Base-by-base conservation (phyloP, 2,888 invertebrate genomes). In the Cephus rjabovi region DNA sequence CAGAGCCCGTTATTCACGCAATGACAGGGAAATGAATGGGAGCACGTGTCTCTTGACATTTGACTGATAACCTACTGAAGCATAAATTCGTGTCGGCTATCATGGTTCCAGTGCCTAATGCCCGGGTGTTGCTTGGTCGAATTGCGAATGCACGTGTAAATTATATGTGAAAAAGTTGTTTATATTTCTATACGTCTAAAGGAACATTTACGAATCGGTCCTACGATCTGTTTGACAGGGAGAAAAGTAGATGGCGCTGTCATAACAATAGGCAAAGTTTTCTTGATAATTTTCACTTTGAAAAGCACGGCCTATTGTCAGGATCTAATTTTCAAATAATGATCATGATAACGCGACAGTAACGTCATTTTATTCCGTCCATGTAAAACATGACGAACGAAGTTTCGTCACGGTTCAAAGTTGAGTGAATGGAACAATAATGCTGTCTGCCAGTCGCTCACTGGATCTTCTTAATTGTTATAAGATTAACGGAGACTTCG, bases 1-100 rank as follows among this genome's bases (percentile, higher is more conserved):
- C 87, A 88, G 89, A 89, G 86, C 86, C 85, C 88, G 89, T 91
- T 91, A 89, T 89, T 90, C 90, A 88, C 88, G 91, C 91, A 90
- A 90, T 87, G 91, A 92, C 91, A 90, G 90, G 87, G 83, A 88
- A 87, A 88, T 88, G 88, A 90, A 90, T 90, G 87, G 88, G 83
- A 84, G 83, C 91, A 89, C 90, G 89, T 90, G 90, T 86, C 82
- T 81, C 78, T 74, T 84, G 85, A 86, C 88, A 84, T 89, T 90
- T 89, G 90, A 90, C 88, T 85, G 89, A 89, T 90, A 87, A 85
- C 85, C 88, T 80, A 78, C 82, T 82, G 78, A 82, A 86, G 84
- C 84, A 86, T 83, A 81, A 85, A 85, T 86, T 86, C 82, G 85
- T 84, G 87, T 83, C 83, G 85, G 85, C 86, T 86, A 88, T 88